Evolutionary conservation across 2,113 vertebrate species (phyloP).

Genomic region (Macrotis lagotis): DNA sequence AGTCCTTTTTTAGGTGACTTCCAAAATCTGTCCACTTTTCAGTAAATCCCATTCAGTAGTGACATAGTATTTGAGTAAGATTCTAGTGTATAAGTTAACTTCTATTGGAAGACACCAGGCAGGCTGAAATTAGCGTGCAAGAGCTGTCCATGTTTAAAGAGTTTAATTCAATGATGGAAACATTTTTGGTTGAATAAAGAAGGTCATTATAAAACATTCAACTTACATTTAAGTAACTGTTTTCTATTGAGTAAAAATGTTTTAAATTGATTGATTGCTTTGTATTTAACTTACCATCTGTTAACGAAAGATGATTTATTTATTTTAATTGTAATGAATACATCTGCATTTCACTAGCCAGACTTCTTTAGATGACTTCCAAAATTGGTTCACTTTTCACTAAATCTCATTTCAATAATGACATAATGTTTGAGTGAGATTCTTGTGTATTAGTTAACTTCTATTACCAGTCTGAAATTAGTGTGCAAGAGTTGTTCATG

Average conservation of each 20-base stretch:
- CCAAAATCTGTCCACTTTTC: not conserved
- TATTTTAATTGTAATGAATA: not conserved
- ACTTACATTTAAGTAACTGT: not conserved
- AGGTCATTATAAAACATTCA: not conserved
- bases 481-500: not conserved
- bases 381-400: not conserved
- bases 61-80: not conserved
- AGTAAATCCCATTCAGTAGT: constrained; percentile 3
- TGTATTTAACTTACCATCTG: not conserved
- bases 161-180: not conserved
- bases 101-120: too few species aligned
- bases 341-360: not conserved
- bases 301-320: not conserved
- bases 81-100: not conserved
- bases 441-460: not conserved
- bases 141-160: not conserved
- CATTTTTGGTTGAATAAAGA: not conserved
- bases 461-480: constrained; percentile 8
- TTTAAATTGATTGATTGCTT: not conserved
- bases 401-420: constrained; percentile 5
- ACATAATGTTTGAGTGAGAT: not conserved
- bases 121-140: constrained; percentile 6
- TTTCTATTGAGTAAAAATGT: not conserved
- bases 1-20: not conserved
- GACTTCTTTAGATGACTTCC: not conserved